A percentile compares a stretch with the other conserved stretches of the same genome.
Conservation (phyloP, 2,113 vertebrate genomes). For the Chaenogobius annularis region DNA sequence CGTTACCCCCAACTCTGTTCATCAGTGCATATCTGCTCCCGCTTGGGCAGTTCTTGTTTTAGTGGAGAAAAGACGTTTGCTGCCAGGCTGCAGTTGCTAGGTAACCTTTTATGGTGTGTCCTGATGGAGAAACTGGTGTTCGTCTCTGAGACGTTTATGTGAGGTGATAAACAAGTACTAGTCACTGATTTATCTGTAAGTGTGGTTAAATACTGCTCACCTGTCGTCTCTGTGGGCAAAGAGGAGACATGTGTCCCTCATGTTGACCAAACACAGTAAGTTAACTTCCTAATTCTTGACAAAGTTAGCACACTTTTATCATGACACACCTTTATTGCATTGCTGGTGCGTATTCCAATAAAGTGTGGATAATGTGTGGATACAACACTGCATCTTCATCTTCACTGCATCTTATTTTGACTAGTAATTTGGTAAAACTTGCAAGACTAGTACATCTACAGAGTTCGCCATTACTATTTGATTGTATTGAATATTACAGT, state of each 20-base stretch:
- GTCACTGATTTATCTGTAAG: slow-evolving; percentile 13
- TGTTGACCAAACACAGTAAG: background rate
- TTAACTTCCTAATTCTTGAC: background rate
- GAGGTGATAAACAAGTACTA: slow-evolving; percentile 38
- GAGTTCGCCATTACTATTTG: background rate
- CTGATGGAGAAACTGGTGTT: slow-evolving; percentile 21
- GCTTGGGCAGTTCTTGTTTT: slow-evolving; percentile 46
- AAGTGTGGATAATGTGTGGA: background rate
- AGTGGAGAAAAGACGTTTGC: slow-evolving; percentile 45
- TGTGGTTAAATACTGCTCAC: background rate
- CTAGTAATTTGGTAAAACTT: background rate
- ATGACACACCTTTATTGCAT: background rate
- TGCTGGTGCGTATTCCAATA: background rate
- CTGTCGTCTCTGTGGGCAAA: background rate
- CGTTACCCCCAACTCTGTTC: too few species aligned
- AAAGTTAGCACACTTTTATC: background rate
- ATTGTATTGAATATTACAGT: background rate
- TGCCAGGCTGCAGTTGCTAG: slow-evolving; percentile 69
- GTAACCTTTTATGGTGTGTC: slow-evolving; percentile 59
- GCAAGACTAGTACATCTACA: background rate
- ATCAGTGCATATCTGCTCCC: slow-evolving; percentile 29
- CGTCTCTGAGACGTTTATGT: slow-evolving; percentile 42
- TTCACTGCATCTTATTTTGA: too few species aligned
- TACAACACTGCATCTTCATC: background rate
- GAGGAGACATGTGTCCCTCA: background rate